Percentiles rank a stretch among this genome's conserved stretches.
Conservation (phyloP, 2,888 invertebrate genomes). For the Eugnorisma glareosa region DNA sequence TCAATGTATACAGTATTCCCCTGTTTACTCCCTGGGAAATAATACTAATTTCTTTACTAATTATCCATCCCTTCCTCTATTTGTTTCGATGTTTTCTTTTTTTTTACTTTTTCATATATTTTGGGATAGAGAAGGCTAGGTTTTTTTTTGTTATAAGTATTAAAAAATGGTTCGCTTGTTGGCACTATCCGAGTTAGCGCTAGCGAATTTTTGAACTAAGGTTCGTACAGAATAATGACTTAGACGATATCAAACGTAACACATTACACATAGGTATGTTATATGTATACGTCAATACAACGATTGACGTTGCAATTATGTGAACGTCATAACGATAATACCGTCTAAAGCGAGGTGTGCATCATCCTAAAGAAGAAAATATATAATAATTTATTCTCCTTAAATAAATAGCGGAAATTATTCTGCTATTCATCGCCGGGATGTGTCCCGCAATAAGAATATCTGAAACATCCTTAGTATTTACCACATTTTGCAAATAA, state of each 20-base stretch:
- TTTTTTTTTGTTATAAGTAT: too few relatives aligned
- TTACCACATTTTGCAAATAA: not conserved
- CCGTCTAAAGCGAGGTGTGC: not conserved
- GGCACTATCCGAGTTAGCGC: not conserved
- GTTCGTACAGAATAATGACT: not conserved
- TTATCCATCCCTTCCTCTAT: not conserved
- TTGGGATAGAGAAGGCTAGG: not conserved
- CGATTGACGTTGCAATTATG: conserved; percentile 9
- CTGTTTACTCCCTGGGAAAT: not conserved
- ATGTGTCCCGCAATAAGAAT: not conserved
- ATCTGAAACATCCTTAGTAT: not conserved
- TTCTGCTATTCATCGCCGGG: not conserved
- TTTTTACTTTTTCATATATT: not conserved
- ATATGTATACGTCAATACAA: not conserved
- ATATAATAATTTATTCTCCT: too few relatives aligned
- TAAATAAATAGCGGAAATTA: not conserved
- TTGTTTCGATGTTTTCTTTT: too few relatives aligned
- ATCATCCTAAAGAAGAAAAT: not conserved
- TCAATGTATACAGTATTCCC: not conserved
- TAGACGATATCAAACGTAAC: conserved; percentile 1
- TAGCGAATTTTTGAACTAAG: not conserved
- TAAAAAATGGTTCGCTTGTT: too few relatives aligned
- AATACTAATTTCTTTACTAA: not conserved
- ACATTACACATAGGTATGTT: not conserved
- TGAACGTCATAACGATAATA: conserved; percentile 4